Evolutionary conservation across 2,888 invertebrate species (phyloP).

Genomic region (Trilocha varians): DNA sequence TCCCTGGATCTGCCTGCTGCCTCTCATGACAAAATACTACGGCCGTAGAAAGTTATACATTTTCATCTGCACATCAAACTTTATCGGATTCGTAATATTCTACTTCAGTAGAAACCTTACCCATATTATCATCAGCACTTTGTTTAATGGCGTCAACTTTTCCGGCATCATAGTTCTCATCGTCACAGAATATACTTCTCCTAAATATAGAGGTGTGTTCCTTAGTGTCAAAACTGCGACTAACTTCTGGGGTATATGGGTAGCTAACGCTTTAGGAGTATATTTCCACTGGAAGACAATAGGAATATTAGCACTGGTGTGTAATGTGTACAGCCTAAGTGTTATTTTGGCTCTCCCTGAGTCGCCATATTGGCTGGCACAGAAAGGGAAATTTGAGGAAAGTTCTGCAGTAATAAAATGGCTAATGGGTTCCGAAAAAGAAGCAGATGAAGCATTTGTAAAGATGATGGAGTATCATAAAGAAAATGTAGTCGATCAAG

Average conservation of each 20-base stretch:
- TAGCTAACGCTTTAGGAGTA: slow-evolving; percentile 21
- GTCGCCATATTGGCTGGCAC: slow-evolving; percentile 21
- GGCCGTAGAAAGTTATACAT: slow-evolving; percentile 18
- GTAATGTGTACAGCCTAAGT: slow-evolving; percentile 12
- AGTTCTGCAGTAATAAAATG: slow-evolving; percentile 15
- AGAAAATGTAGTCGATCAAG: no score
- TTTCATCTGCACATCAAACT: slow-evolving; percentile 7
- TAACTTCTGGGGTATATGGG: slow-evolving; percentile 18
- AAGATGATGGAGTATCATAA: no score
- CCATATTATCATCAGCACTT: slow-evolving; percentile 21
- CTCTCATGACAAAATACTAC: slow-evolving; percentile 8
- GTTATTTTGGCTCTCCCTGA: slow-evolving; percentile 13
- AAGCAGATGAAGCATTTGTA: neutral
- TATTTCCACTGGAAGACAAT: slow-evolving; percentile 20
- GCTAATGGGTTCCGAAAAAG: slow-evolving; percentile 16
- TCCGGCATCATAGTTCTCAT: slow-evolving; percentile 3
- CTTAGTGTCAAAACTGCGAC: slow-evolving; percentile 19
- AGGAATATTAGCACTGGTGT: slow-evolving; percentile 14
- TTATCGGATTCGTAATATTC: slow-evolving; percentile 12
- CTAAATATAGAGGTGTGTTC: slow-evolving; percentile 15
- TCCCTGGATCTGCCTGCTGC: slow-evolving; percentile 17
- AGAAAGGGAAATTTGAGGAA: slow-evolving; percentile 17
- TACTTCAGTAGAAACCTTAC: slow-evolving; percentile 16
- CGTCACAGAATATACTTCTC: slow-evolving; percentile 17
- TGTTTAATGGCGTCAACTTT: slow-evolving; percentile 3